phyloP scores from a whole-genome alignment of 2,888 invertebrate genomes.

The Caenorhabditis angaria region DNA sequence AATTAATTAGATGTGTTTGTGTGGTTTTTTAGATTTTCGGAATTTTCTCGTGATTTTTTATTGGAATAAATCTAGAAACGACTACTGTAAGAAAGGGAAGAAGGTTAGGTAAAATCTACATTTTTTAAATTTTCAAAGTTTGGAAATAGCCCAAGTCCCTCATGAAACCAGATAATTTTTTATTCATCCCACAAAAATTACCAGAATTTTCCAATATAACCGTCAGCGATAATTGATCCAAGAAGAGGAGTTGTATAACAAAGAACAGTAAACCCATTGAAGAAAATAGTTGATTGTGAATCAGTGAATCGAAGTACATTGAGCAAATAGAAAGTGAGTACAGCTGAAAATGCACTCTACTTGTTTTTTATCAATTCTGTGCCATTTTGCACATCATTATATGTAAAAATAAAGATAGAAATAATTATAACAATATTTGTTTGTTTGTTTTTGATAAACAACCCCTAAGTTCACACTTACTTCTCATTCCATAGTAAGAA shows the following conservation, averaged over 20 bases:
- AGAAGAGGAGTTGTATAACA: constrained; percentile 89
- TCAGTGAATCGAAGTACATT: constrained; percentile 82
- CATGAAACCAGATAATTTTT: background rate
- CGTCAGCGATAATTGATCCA: constrained; percentile 93
- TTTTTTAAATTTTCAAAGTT: too few relatives aligned
- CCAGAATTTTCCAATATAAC: constrained; percentile 88
- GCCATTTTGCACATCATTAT: background rate
- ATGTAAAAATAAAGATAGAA: too few relatives aligned
- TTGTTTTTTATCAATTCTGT: background rate
- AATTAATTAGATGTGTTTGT: too few relatives aligned
- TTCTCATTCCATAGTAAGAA: constrained; percentile 94
- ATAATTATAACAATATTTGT: too few relatives aligned
- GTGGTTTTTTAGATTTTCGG: too few relatives aligned
- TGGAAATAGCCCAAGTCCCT: too few relatives aligned
- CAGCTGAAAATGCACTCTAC: constrained; percentile 79
- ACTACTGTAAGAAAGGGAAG: too few relatives aligned
- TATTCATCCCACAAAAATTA: constrained; percentile 56
- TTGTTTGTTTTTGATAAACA: background rate
- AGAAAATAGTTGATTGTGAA: constrained; percentile 84
- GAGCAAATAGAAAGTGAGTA: constrained; percentile 87
- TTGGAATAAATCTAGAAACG: too few relatives aligned
- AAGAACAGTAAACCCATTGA: constrained; percentile 88
- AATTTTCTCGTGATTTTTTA: too few relatives aligned
- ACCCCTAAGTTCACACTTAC: constrained; percentile 74
- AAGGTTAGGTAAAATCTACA: background rate